Evolutionary conservation across 23 tunicate species (phyloP).

Genomic region (Oikopleura albicans): DNA sequence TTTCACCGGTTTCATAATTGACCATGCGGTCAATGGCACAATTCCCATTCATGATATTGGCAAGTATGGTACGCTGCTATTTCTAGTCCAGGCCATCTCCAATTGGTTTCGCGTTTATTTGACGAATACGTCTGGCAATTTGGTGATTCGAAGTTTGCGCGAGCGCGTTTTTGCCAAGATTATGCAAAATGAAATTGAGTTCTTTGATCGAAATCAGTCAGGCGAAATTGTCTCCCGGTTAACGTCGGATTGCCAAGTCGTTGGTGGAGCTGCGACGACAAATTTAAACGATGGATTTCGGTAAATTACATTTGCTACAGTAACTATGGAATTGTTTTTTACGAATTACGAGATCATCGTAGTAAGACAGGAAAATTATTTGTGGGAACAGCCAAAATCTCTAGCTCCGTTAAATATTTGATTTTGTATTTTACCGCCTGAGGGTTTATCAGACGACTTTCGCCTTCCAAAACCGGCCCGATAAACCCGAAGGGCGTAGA

Average conservation of each 20-base stretch:
- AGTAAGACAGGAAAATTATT: no score
- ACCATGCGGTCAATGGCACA: neutral
- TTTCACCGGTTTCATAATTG: neutral
- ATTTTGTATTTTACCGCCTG: no score
- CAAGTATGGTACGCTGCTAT: neutral
- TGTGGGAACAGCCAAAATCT: no score
- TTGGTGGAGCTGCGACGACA: neutral
- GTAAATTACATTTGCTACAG: neutral
- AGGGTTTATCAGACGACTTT: no score
- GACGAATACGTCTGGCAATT: neutral
- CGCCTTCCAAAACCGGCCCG: no score
- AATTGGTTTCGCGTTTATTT: neutral
- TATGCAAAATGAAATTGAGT: neutral
- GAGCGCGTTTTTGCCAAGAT: neutral
- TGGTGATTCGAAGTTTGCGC: neutral
- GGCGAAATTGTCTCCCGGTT: slow-evolving; percentile 8
- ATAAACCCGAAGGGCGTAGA: no score
- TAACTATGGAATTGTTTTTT: no score
- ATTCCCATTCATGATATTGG: neutral
- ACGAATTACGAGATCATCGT: no score
- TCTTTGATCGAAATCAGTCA: neutral
- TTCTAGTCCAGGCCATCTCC: neutral
- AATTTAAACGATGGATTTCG: slow-evolving; percentile 12
- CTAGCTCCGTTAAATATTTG: no score
- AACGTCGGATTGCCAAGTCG: slow-evolving; percentile 6